These are phyloP conservation scores for Toxotes chatareus DNA, from an alignment of 2,113 vertebrate species.

Conservation along the genomic window DNA sequence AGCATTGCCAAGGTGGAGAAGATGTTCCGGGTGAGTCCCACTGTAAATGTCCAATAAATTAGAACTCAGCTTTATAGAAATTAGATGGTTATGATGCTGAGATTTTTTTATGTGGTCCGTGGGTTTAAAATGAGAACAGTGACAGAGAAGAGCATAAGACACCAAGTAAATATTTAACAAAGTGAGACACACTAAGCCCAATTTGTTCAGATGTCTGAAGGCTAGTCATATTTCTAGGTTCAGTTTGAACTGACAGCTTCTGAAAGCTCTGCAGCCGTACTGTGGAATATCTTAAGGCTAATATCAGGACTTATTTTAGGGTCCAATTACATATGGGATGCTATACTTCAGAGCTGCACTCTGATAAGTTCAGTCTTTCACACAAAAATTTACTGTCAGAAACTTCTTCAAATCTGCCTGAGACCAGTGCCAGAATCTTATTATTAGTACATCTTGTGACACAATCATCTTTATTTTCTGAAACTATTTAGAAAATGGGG, in stretches of 20 bases:
- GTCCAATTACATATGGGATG: neutral
- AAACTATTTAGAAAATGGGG: neutral
- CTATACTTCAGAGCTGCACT: neutral
- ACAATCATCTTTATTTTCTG: neutral
- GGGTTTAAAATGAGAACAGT: neutral
- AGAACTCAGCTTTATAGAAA: slow-evolving; percentile 5
- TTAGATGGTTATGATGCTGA: neutral
- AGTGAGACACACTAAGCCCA: neutral
- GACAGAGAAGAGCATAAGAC: neutral
- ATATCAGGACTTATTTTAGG: neutral
- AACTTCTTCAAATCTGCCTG: neutral
- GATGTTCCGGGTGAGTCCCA: slow-evolving; percentile 92
- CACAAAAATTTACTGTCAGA: neutral
- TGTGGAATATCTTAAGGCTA: neutral
- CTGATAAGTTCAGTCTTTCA: neutral
- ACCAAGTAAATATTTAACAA: neutral
- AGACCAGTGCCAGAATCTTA: neutral
- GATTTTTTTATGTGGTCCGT: neutral
- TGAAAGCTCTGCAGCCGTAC: neutral
- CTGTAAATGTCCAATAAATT: neutral
- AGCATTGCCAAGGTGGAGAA: slow-evolving; percentile 96
- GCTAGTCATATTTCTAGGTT: neutral
- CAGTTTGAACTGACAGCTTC: neutral
- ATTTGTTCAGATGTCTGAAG: neutral
- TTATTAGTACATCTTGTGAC: neutral